Evolutionary conservation across 2,888 invertebrate genomes (phyloP).

Genomic region (Lucinisca nassula): DNA sequence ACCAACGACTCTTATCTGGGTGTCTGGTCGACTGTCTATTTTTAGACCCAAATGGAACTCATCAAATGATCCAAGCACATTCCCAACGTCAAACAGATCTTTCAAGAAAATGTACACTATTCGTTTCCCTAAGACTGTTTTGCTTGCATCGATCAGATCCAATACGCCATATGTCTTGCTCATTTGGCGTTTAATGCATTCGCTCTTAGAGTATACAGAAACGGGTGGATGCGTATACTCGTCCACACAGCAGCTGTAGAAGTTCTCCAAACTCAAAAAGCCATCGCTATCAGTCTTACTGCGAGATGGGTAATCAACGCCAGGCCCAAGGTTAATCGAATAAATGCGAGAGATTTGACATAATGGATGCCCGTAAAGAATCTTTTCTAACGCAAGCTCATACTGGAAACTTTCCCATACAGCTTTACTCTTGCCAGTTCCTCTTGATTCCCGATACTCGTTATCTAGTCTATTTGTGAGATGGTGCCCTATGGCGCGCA

Average conservation of each 20-base stretch:
- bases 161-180: not conserved
- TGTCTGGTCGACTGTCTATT: not conserved
- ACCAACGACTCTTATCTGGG: conserved; percentile 1
- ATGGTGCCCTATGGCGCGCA: conserved; percentile 5
- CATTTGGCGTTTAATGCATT: conserved; percentile 22
- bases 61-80: conserved; percentile 4
- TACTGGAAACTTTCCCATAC: conserved; percentile 26
- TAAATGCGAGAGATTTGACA: conserved; percentile 26
- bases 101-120: not conserved
- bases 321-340: conserved; percentile 31
- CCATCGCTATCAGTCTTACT: conserved; percentile 24
- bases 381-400: conserved; percentile 31
- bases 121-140: conserved; percentile 5
- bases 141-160: not conserved
- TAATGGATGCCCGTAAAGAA: conserved; percentile 32
- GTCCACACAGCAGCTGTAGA: conserved; percentile 27
- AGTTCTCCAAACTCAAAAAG: conserved; percentile 25
- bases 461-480: conserved; percentile 1
- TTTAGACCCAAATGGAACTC: conserved; percentile 4
- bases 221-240: conserved; percentile 25
- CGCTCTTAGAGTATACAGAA: conserved; percentile 18
- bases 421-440: conserved; percentile 14
- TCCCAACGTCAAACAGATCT: conserved; percentile 4
- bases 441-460: not conserved
- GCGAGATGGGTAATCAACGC: conserved; percentile 25